Evolutionary conservation across 2,113 vertebrate genomes (phyloP).

Genomic region (Cyprinodon variegatus): DNA sequence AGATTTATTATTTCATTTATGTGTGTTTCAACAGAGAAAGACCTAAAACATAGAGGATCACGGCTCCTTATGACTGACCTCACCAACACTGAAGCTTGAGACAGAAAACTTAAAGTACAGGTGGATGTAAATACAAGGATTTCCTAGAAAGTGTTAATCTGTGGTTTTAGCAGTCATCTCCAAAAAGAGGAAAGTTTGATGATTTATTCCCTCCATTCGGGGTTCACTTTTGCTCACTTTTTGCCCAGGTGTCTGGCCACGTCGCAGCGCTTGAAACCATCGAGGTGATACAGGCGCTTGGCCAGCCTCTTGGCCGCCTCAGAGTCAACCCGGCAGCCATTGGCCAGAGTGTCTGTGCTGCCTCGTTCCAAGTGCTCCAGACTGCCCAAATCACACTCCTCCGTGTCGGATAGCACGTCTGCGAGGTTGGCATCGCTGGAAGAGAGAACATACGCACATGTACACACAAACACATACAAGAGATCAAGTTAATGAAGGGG

Average conservation of each 20-base stretch:
- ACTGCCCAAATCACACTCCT: constrained; percentile 91
- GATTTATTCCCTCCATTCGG: background rate
- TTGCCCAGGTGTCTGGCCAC: constrained; percentile 95
- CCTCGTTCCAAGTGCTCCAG: constrained; percentile 86
- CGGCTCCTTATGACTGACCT: no score
- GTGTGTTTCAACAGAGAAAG: no score
- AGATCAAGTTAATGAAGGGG: constrained; percentile 56
- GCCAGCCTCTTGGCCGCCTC: constrained; percentile 92
- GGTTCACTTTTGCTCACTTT: constrained; percentile 82
- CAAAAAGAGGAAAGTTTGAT: background rate
- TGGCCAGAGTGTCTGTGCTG: constrained; percentile 90
- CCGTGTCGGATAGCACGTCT: constrained; percentile 88
- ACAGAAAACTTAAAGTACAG: no score
- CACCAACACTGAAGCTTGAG: no score
- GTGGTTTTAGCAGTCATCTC: background rate
- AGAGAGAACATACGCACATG: constrained; percentile 30
- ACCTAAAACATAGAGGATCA: no score
- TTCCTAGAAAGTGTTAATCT: background rate
- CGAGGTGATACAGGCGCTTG: constrained; percentile 91
- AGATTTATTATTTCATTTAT: no score
- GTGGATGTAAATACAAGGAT: background rate
- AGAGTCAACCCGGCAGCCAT: constrained; percentile 88
- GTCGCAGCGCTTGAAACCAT: constrained; percentile 96
- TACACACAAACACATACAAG: constrained; percentile 34
- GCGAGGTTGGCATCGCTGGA: constrained; percentile 89